Percentiles rank a stretch among this genome's conserved stretches.
These are phyloP conservation scores for Xenentodon cancila DNA, from an alignment of 2,797 vertebrate species.

Conservation along the genomic window DNA sequence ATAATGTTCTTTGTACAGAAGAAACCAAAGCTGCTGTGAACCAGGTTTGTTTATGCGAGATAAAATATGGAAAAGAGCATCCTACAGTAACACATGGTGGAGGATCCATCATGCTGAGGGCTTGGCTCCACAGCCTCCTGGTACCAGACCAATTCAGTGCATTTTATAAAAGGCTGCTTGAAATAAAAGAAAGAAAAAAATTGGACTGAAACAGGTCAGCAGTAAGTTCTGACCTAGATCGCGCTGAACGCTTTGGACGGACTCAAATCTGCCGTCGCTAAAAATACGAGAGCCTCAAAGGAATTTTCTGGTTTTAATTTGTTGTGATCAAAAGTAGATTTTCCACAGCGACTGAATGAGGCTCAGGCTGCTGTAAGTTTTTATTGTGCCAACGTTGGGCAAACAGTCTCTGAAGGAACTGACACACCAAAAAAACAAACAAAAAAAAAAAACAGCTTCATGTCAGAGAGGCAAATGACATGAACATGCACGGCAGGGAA, in stretches of 20 bases:
- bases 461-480: slow-evolving; percentile 8
- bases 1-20: background rate
- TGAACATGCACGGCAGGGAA: background rate
- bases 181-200: background rate
- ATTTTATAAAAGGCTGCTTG: background rate
- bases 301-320: background rate
- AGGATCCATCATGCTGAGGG: background rate
- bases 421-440: slow-evolving; percentile 7
- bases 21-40: background rate
- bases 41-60: background rate
- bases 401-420: background rate
- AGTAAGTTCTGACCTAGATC: background rate
- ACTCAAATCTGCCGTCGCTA: background rate
- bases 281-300: background rate
- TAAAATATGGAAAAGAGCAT: too few relatives aligned
- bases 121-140: too few relatives aligned
- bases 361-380: too few relatives aligned
- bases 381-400: too few relatives aligned
- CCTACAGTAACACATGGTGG: background rate
- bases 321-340: too few relatives aligned
- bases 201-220: background rate
- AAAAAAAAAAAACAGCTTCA: background rate
- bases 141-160: too few relatives aligned
- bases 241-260: background rate
- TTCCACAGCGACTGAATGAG: too few relatives aligned